phyloP scores from a whole-genome alignment of 1,140 invertebrate species.

The Eriocheir sinensis region DNA sequence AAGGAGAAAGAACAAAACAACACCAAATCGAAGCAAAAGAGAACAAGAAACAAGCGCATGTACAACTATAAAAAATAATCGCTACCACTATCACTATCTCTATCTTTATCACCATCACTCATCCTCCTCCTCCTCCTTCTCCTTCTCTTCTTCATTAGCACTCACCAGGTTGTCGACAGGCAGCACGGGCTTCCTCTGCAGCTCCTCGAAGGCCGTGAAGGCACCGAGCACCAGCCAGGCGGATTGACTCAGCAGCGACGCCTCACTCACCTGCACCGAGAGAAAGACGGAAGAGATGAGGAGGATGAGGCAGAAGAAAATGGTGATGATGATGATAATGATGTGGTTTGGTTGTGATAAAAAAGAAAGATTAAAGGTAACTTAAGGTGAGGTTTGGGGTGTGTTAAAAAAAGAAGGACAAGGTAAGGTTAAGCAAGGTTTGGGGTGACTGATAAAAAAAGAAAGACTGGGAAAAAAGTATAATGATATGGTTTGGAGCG shows the following conservation, averaged over 20 bases:
- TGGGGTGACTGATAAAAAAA: not conserved
- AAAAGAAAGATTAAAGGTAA: not conserved
- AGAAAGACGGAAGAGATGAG: not conserved
- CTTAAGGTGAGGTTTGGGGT: not conserved
- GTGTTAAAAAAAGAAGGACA: not conserved
- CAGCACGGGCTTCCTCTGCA: not conserved
- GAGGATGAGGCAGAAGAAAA: not conserved
- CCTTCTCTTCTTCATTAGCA: not conserved
- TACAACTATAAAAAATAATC: too few species aligned
- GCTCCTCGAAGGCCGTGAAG: not conserved
- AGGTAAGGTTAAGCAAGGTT: not conserved
- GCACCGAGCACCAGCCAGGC: slow-evolving; percentile 12
- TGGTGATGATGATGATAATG: not conserved
- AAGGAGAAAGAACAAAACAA: too few species aligned
- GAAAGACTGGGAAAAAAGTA: not conserved
- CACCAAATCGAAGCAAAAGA: too few species aligned
- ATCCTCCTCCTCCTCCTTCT: not conserved
- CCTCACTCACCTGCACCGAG: not conserved
- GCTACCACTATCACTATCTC: not conserved
- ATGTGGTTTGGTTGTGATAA: not conserved
- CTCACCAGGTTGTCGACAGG: slow-evolving; percentile 13
- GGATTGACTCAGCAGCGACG: not conserved
- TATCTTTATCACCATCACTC: not conserved
- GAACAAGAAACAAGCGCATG: too few species aligned
- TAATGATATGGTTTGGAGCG: not conserved